Evolutionary conservation across 1,140 invertebrate genomes (phyloP).

Genomic region (Metopolophium dirhodum): DNA sequence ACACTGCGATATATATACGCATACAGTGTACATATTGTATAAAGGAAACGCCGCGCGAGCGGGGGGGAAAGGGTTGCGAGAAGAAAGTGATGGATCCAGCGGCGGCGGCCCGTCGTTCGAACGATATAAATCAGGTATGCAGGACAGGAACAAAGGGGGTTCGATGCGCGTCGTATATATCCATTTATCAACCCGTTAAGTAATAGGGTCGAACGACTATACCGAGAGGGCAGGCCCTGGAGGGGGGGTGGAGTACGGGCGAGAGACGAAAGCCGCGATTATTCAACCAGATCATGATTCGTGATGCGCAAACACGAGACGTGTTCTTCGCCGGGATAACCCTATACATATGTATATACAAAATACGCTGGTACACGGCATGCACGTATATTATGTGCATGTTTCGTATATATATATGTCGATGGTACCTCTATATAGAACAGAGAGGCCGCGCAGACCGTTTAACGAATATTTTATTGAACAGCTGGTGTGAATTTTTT

Average conservation of each 20-base stretch:
- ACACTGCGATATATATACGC: too few species aligned
- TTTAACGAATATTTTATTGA: constrained; percentile 44
- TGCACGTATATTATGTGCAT: background rate
- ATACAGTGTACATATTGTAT: background rate
- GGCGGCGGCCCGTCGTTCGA: constrained; percentile 50
- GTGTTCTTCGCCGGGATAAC: constrained; percentile 30
- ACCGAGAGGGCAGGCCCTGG: background rate
- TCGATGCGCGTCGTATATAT: constrained; percentile 46
- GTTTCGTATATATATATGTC: background rate
- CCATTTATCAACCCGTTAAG: constrained; percentile 57
- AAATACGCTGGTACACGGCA: background rate
- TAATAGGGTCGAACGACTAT: constrained; percentile 55
- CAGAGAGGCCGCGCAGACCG: background rate
- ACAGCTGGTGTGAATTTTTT: constrained; percentile 25
- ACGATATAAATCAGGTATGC: constrained; percentile 57
- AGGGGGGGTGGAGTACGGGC: background rate
- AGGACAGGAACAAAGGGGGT: constrained; percentile 54
- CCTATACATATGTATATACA: background rate
- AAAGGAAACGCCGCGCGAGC: background rate
- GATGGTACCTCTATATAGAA: background rate
- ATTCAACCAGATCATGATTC: constrained; percentile 57
- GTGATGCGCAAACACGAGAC: constrained; percentile 53
- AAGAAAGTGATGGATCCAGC: constrained; percentile 57
- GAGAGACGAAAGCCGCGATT: constrained; percentile 45
- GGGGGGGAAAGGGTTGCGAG: constrained; percentile 40